Base-by-base conservation (phyloP, 2,113 vertebrate genomes). In the Cyprinodon brontotheroides region DNA sequence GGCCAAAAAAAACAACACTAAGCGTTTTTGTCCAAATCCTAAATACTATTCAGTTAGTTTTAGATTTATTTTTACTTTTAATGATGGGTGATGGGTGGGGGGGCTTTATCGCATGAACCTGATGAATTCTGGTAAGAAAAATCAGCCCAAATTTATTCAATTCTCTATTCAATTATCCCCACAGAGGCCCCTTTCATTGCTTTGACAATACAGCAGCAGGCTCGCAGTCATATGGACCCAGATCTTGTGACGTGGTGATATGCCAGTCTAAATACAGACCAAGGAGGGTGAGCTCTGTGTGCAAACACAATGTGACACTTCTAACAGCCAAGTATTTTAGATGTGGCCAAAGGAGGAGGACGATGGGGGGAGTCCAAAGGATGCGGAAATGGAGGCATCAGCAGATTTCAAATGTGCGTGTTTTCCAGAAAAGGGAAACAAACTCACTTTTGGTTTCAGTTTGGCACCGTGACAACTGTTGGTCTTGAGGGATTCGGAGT, bases 171-270 rank as follows among this genome's bases (percentile, higher is more conserved):
- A 87, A 72, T 80, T 84, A 77, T 62, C 20, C 61, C 48, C 60
- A 87, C 84, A 89, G 75, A 67, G 81, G 64, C 72, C 38, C 53
- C 84, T 87, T 87, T 88, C 81, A 84, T 71, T 41, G 29, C 53
- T 59, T 63, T 69, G 70, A 86, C 89, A 88, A 89, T 82, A 86
- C 74, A 79, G 70, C 84, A 77, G 79, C 87, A 43, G 69, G 69
- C 64, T 73, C 53, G 65, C 5, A 71, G 86, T 91, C 84, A 89
- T 89, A 88, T 76, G 86, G 83, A 81, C 77, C 1, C 4, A 48
- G 79, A 86, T 81, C 90, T 89, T 87, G 83, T 89, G 88, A 91
- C n/a, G 79, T 81, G 79, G 74, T 50, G 67, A 69, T 83, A 65
- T 75, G 72, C 74, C 79, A 81, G 45, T 74, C 81, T 87, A 89